These are phyloP conservation scores for Todus mexicanus DNA, from an alignment of 2,797 vertebrate species.

Conservation along the genomic window DNA sequence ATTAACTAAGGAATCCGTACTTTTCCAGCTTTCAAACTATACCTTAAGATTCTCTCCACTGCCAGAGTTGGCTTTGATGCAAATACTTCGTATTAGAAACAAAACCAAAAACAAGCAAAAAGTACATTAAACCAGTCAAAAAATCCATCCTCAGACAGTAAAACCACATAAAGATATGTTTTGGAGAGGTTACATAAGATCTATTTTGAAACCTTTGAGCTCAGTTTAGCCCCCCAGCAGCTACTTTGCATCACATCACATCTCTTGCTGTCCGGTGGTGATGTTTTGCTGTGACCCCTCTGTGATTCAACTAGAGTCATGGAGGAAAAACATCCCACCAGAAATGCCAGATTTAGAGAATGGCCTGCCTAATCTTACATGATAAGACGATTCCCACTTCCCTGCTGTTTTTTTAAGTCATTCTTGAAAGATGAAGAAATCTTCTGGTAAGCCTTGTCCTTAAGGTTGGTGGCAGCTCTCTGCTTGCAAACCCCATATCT, in stretches of 20 bases:
- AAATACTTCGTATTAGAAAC: background rate
- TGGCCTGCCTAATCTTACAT: background rate
- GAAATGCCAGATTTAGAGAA: background rate
- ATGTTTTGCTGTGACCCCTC: background rate
- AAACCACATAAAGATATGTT: background rate
- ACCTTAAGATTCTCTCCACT: background rate
- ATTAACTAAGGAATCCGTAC: too few species aligned
- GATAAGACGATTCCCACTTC: background rate
- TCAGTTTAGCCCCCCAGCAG: background rate
- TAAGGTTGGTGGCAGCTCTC: background rate
- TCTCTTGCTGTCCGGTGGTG: background rate
- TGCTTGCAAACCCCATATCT: background rate
- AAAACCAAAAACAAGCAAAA: background rate
- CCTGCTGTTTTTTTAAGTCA: background rate
- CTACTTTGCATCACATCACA: background rate
- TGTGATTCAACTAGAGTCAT: background rate
- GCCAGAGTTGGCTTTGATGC: background rate
- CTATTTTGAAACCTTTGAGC: background rate
- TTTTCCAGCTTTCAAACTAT: background rate
- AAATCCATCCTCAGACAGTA: background rate
- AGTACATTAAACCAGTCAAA: background rate
- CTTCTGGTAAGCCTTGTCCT: background rate
- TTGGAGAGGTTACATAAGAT: background rate
- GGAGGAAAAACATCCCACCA: background rate
- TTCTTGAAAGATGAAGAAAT: background rate